These are phyloP conservation scores for Branchinecta lynchi DNA, from an alignment of 1,140 invertebrate species.

Conservation along the genomic window DNA sequence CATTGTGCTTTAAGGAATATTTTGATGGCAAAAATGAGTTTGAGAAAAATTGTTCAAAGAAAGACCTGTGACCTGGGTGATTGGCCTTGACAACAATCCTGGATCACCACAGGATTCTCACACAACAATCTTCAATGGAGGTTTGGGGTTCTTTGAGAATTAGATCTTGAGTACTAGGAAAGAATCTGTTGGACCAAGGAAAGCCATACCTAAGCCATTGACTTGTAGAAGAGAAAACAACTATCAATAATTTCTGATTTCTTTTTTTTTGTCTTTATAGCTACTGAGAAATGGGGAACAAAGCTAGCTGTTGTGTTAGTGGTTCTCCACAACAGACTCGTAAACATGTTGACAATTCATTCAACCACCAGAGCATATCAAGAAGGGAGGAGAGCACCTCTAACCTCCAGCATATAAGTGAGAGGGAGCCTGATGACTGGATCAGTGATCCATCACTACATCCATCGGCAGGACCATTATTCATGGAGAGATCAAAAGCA, in stretches of 20 bases:
- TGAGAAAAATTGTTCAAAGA: too few species aligned
- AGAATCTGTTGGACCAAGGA: too few species aligned
- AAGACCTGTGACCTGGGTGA: too few species aligned
- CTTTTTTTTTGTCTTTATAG: not conserved
- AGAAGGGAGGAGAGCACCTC: constrained; percentile 61
- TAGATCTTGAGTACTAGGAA: too few species aligned
- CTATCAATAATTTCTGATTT: not conserved
- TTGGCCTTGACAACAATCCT: too few species aligned
- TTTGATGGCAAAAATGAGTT: too few species aligned
- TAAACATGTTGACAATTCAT: constrained; percentile 15
- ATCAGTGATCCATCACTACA: constrained; percentile 90
- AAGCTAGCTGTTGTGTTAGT: constrained; percentile 57
- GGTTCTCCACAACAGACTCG: constrained; percentile 15
- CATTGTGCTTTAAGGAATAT: too few species aligned
- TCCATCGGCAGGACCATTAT: constrained; percentile 84
- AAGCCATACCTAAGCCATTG: too few species aligned
- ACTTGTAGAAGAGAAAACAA: too few species aligned
- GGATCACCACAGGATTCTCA: too few species aligned
- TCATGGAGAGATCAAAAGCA: constrained; percentile 83
- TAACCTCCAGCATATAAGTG: constrained; percentile 94
- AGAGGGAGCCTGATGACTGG: constrained; percentile 85
- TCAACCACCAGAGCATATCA: constrained; percentile 41
- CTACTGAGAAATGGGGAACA: constrained; percentile 46
- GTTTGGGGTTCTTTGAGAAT: too few species aligned
- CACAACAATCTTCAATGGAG: too few species aligned